Conservation (phyloP, 2,888 invertebrate genomes). For the Acleris laterana region DNA sequence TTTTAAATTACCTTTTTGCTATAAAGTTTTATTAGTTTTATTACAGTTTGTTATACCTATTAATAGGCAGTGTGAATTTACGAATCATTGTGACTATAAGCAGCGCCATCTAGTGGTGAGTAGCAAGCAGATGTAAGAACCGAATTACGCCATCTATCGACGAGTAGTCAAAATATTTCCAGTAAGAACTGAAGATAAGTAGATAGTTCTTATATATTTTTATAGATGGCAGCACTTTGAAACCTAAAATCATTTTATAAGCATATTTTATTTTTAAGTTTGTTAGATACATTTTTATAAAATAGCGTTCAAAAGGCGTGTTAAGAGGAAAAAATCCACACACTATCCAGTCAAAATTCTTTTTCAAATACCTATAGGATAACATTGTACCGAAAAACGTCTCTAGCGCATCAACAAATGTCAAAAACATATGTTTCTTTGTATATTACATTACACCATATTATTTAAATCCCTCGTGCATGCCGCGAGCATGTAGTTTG, state of each 20-base stretch:
- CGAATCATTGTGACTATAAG: neutral
- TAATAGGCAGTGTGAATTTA: too few relatives aligned
- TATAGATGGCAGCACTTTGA: neutral
- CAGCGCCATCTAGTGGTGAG: conserved; percentile 17
- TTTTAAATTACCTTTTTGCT: too few relatives aligned
- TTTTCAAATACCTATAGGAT: neutral
- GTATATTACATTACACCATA: conserved; percentile 37
- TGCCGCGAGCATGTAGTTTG: conserved; percentile 9
- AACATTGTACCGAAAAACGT: neutral
- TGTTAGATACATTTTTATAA: too few relatives aligned
- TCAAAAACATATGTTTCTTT: conserved; percentile 33
- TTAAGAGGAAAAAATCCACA: neutral
- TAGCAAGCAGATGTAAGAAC: conserved; percentile 6
- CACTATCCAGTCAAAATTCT: too few relatives aligned
- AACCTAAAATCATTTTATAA: neutral
- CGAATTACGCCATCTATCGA: conserved; percentile 10
- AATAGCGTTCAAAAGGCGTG: too few relatives aligned
- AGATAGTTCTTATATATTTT: neutral
- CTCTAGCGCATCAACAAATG: conserved; percentile 14
- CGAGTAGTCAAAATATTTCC: conserved; percentile 2
- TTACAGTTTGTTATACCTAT: too few relatives aligned
- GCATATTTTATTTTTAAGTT: too few relatives aligned
- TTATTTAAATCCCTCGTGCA: conserved; percentile 7
- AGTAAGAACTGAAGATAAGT: neutral
- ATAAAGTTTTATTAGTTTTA: too few relatives aligned